Base-by-base conservation (phyloP, 2,797 vertebrate genomes). In the Meda fulgida region DNA sequence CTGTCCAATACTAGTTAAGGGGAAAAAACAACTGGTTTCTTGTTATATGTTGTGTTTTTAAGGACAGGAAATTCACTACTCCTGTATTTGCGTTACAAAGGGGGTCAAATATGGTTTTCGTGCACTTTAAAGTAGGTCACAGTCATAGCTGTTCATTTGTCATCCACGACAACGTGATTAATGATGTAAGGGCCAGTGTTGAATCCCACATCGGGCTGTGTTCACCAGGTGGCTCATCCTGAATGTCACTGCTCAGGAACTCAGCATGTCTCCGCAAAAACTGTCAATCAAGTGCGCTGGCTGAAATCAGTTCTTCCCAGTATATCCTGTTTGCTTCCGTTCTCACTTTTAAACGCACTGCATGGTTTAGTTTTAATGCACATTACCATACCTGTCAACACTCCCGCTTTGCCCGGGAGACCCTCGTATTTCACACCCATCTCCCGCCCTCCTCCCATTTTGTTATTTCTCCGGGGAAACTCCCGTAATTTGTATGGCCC, bases 141-240 rank as follows among this genome's bases (percentile, higher is more conserved):
- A 69, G 89, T 71, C 77, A 89, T 79, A 89, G 89, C 78, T 83
- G 84, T 88, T 88, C 93, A 95, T 94, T 95, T 94, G 92, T 95
- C 91, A 93, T 90, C 89, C 82, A 21, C 89, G 92, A 93, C 93
- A 93, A 87, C 73, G 85, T 93, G 92, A 95, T 96, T 93, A 93
- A 95, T 96, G 94, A 93, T 86, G 60, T 65, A 85, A 75, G 76
- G 88, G 84, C 69, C 51, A 60, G 85, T 60, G 55, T 58, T 63
- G 72, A 58, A 63, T 66, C 51, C 51, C 16, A 66, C 29, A 71
- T 9, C 60, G 66, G 85, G 65, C 80, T 58, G 67, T 4, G 40
- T 75, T 65, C 73, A 67, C 23, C 58, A 71, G 71, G 80, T 63
- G 85, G 85, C 31, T 43, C 38, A 36, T 84, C 83, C 63, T 31